Conservation (phyloP, 2,888 invertebrate genomes). For the Julus scandinavius region DNA sequence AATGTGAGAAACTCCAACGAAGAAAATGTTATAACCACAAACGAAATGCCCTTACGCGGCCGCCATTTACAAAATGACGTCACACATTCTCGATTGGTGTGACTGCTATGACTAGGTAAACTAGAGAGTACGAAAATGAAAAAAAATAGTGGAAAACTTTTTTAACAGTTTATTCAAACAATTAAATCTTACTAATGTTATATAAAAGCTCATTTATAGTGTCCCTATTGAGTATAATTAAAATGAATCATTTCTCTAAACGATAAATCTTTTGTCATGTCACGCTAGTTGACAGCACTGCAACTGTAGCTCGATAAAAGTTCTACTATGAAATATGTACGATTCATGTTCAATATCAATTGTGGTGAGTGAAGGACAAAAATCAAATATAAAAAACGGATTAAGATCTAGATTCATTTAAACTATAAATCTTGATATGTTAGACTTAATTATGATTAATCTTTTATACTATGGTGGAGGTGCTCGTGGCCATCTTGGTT, state of each 20-base stretch:
- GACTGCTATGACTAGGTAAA: not conserved
- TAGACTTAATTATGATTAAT: no score
- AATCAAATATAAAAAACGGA: not conserved
- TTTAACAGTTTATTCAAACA: not conserved
- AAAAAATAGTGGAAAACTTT: not conserved
- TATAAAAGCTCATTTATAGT: not conserved
- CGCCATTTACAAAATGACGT: constrained; percentile 52
- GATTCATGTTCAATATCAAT: not conserved
- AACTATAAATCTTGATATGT: not conserved
- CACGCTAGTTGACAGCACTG: not conserved
- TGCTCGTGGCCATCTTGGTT: no score
- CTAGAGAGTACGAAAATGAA: not conserved
- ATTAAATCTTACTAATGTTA: not conserved
- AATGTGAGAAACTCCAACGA: not conserved
- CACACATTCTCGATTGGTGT: constrained; percentile 39
- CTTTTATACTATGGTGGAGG: no score
- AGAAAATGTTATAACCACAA: constrained; percentile 40
- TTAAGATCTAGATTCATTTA: not conserved
- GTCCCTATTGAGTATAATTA: not conserved
- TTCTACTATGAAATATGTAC: not conserved
- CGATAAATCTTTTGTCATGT: not conserved
- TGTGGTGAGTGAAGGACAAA: not conserved
- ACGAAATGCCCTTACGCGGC: constrained; percentile 47
- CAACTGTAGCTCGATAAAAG: not conserved
- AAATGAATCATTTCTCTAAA: not conserved